Evolutionary conservation across 2,797 vertebrate genomes (phyloP).

Genomic region (Heteromormyrus szaboi): DNA sequence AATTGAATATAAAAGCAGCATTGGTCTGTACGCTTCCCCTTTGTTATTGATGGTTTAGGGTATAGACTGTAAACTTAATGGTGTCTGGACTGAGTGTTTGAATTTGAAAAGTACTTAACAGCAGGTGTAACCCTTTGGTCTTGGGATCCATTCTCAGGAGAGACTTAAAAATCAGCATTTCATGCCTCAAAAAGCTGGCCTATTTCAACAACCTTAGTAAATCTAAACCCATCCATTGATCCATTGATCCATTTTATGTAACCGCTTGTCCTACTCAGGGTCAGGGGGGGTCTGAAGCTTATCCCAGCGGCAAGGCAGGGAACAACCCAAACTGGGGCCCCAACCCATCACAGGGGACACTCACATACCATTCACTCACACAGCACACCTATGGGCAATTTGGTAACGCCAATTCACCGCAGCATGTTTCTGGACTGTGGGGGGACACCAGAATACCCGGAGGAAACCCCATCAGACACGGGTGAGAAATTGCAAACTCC

Average conservation of each 20-base stretch:
- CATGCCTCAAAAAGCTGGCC: neutral
- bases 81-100: neutral
- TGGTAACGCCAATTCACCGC: neutral
- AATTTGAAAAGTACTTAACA: neutral
- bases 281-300: neutral
- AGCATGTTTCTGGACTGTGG: neutral
- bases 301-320: neutral
- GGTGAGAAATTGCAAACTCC: neutral
- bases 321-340: neutral
- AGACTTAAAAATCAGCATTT: neutral
- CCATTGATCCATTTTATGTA: neutral
- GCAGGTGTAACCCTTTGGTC: neutral
- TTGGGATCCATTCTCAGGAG: neutral
- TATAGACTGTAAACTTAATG: neutral
- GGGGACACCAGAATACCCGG: neutral
- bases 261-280: neutral
- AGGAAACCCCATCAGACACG: neutral
- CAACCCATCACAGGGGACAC: too few species aligned
- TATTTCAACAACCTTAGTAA: neutral
- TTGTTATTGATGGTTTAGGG: neutral
- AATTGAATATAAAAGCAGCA: neutral
- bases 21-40: neutral
- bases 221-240: neutral
- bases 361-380: neutral
- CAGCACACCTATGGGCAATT: neutral